Evolutionary conservation across 2,797 vertebrate species (phyloP).

Genomic region (Sebastes steindachneri): DNA sequence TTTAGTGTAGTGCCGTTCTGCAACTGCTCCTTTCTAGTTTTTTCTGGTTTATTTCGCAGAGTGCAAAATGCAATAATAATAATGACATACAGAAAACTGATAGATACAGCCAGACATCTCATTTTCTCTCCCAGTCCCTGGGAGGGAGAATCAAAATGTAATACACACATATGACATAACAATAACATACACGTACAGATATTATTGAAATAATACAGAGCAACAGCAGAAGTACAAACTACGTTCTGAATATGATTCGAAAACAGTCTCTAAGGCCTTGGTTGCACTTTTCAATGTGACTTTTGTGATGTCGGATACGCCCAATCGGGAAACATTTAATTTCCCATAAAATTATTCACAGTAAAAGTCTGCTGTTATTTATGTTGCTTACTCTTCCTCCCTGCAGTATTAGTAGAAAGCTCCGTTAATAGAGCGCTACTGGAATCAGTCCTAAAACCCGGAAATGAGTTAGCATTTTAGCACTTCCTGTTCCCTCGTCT

Average conservation of each 20-base stretch:
- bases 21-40: background rate
- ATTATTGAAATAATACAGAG: background rate
- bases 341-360: background rate
- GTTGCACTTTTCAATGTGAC: too few relatives aligned
- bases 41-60: background rate
- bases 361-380: background rate
- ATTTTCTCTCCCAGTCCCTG: background rate
- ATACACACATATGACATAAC: background rate
- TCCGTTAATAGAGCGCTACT: too few relatives aligned
- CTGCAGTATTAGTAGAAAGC: too few relatives aligned
- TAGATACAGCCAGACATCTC: background rate
- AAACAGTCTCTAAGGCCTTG: background rate
- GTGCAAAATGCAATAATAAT: background rate
- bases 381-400: too few relatives aligned
- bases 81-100: background rate
- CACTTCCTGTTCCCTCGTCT: too few relatives aligned
- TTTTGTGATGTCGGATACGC: background rate
- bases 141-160: background rate
- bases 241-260: background rate
- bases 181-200: background rate
- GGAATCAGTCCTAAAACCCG: too few relatives aligned
- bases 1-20: background rate
- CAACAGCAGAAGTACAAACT: background rate
- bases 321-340: background rate
- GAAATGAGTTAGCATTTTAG: too few relatives aligned